Conservation (phyloP, 2,888 invertebrate species). For the Saturnia pavonia region DNA sequence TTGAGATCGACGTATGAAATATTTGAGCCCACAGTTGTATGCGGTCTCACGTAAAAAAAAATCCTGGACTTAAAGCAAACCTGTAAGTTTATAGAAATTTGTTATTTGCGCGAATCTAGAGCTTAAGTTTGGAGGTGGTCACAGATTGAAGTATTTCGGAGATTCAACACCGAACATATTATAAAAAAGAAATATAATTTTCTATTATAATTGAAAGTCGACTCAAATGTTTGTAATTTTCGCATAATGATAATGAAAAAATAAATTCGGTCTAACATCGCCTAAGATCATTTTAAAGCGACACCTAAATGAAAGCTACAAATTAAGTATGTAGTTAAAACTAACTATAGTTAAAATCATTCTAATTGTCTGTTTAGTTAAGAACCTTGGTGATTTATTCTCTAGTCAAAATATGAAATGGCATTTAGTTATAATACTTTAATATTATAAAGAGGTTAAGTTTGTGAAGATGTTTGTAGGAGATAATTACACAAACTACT, state of each 20-base stretch:
- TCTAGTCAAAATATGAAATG: slow-evolving; percentile 44
- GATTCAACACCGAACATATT: too few species aligned
- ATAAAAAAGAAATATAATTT: too few species aligned
- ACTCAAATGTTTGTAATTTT: slow-evolving; percentile 6
- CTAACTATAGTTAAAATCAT: slow-evolving; percentile 13
- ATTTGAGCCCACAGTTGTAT: neutral
- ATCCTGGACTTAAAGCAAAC: neutral
- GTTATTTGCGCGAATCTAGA: too few species aligned
- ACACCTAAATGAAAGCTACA: slow-evolving; percentile 18
- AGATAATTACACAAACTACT: neutral
- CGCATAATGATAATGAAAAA: slow-evolving; percentile 24
- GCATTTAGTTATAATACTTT: slow-evolving; percentile 27
- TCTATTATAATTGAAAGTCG: neutral
- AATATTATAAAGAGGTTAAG: neutral
- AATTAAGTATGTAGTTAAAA: slow-evolving; percentile 7
- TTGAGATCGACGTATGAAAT: neutral
- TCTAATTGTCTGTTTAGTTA: slow-evolving; percentile 26
- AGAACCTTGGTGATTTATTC: slow-evolving; percentile 45
- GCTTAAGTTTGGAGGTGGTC: too few species aligned
- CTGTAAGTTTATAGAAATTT: neutral
- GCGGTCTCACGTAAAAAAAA: neutral
- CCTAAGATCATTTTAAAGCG: slow-evolving; percentile 32
- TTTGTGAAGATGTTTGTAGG: too few species aligned
- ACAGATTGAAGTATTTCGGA: too few species aligned
- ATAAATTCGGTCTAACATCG: slow-evolving; percentile 45